Evolutionary conservation across 2,888 invertebrate species (phyloP), one percentile per base, ranked within the genome.

Genomic region (Cylindroiulus punctatus): DNA sequence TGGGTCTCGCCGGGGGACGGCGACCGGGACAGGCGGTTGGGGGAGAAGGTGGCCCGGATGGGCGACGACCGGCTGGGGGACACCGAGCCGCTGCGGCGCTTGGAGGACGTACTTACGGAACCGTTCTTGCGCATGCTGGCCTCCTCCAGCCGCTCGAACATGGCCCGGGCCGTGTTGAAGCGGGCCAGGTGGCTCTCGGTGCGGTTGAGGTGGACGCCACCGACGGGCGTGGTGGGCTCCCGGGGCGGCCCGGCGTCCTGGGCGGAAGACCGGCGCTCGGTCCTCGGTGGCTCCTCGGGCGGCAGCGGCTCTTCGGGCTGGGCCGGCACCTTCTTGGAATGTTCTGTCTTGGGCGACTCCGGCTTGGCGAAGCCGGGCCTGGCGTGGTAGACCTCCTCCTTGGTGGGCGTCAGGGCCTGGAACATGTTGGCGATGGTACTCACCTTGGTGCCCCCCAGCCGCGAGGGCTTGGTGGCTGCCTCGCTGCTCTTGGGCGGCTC

Each of bases 131-230:
- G 85, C 84, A 87, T 84, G 84, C 88, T 87, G 81, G 88, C 88
- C 85, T 88, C 88, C 89, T 96, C 95, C 88, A 97, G 92, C 90
- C 97, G 97, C 91, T 97, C 97, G 91, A 97, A 97, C 87, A 97
- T 93, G 81, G 97, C 97, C 88, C 97, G 93, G 2, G 97, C 97
- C 91, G 95, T 96, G 91, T 97, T 97, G 91, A 97, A 97, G 88
- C 96, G 92, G n/a, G 96, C 95, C 89, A 96, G 94, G 90, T 97
- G 97, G 89, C 96, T 96, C 91, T 97, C 96, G 26, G 96, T 96
- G 88, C 97, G 93, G 44, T 85, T 85, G 40, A 88, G 81, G 47
- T 87, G 87, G 8, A 87, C 87, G 30, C 32, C 19, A 17, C 86
- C 86, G 1, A 17, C 22, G 1, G 84, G 42, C 12, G 65, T 30